These are phyloP conservation scores for Papilio helenus DNA, from an alignment of 1,140 invertebrate species.

Conservation along the genomic window DNA sequence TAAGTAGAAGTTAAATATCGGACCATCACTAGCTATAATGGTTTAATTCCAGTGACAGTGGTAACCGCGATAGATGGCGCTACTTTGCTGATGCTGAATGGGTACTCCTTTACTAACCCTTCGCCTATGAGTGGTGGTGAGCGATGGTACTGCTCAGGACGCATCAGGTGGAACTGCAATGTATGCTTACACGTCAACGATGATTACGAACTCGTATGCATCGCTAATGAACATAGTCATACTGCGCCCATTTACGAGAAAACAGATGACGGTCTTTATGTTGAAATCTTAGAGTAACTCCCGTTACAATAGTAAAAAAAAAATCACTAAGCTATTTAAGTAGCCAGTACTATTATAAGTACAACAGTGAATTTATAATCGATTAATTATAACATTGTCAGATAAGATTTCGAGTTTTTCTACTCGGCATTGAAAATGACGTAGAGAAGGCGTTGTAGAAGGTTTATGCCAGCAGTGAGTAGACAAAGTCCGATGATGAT, in stretches of 20 bases:
- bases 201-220: constrained; percentile 74
- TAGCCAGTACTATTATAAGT: too few species aligned
- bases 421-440: too few species aligned
- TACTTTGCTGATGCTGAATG: constrained; percentile 70
- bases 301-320: neutral
- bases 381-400: too few species aligned
- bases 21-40: constrained; percentile 14
- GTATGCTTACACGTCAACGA: constrained; percentile 76
- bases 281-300: constrained; percentile 31
- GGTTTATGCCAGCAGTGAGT: too few species aligned
- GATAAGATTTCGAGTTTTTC: too few species aligned
- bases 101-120: constrained; percentile 70
- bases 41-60: constrained; percentile 67
- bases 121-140: constrained; percentile 70
- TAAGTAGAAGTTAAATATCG: neutral
- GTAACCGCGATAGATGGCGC: constrained; percentile 75
- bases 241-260: constrained; percentile 65
- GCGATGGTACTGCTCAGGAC: constrained; percentile 74
- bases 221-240: constrained; percentile 69
- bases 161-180: constrained; percentile 67
- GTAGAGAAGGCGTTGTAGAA: too few species aligned
- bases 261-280: constrained; percentile 62
- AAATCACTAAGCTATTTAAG: neutral
- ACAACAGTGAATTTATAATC: too few species aligned
- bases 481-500: too few species aligned